These are phyloP conservation scores for Nerophis lumbriciformis DNA, from an alignment of 2,113 vertebrate species.

Conservation along the genomic window DNA sequence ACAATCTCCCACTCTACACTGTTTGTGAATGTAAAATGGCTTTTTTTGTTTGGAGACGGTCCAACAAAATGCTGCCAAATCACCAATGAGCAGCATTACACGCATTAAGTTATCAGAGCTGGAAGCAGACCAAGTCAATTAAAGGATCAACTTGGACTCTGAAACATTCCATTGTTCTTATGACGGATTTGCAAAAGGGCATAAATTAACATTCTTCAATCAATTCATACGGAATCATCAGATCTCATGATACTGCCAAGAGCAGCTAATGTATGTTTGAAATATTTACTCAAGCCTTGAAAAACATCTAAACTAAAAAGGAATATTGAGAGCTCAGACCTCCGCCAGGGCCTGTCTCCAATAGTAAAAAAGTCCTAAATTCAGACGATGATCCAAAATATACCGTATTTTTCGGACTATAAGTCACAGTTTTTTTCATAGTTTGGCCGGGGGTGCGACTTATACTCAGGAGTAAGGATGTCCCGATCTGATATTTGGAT, in stretches of 20 bases:
- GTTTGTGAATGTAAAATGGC: not conserved
- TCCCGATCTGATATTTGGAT: no score
- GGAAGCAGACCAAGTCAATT: not conserved
- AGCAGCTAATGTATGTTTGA: no score
- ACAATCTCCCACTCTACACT: not conserved
- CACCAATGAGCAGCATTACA: not conserved
- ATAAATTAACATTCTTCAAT: not conserved
- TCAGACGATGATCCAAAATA: no score
- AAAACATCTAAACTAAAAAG: no score
- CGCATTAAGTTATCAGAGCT: not conserved
- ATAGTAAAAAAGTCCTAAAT: no score
- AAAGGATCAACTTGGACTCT: not conserved
- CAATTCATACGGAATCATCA: not conserved
- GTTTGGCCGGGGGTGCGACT: no score
- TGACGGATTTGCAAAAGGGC: not conserved
- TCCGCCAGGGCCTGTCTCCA: no score
- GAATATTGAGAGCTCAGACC: no score
- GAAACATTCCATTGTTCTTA: not conserved
- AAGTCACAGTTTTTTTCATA: no score
- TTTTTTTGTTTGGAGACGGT: not conserved
- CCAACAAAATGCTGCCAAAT: constrained; percentile 1
- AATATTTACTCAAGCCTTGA: not conserved
- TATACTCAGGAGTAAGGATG: no score
- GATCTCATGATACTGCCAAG: not conserved
- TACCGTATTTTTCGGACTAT: no score